Base-by-base conservation (phyloP, 1,140 invertebrate genomes). In the Atopsyche davidsoni region DNA sequence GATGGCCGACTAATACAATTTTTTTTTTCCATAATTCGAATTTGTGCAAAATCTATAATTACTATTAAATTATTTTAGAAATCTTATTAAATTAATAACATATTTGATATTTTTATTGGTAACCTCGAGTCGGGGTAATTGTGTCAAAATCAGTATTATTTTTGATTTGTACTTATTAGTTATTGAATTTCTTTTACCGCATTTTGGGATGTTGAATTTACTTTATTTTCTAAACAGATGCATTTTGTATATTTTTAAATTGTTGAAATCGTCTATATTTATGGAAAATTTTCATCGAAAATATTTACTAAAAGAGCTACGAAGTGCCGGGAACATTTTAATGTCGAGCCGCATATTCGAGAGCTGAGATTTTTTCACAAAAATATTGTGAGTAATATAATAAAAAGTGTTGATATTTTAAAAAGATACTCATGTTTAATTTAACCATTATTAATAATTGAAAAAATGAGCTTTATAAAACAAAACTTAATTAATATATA, bases 401-500 rank as follows among this genome's bases (percentile, higher is more conserved):
- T n/a, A 28, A 28, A 7, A 28, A 28, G 13, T 28, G 25, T n/a
- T n/a, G 13, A 28, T 46, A 21, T 35, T 46, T 46, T 35, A 10
- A 17, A 46, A 11, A 46, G 19, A 35, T 46, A 46, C 18, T 2
- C 17, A 46, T 46, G 35, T 34, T 36, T 28, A 34, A 46, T 46
- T 23, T 16, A 21, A 28, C 2, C 39, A 40, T 16, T 31, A n/a
- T 13, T n/a, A 32, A 32, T 32, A 32, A 32, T 10, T 32, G 4
- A 32, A 32, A n/a, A 13, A 32, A 32, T n/a, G 14, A 32, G 11
- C 14, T 2, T 32, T 32, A 32, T n/a, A n/a, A 32, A 32, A 32
- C 14, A 32, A 32, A 32, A 10, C 28, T n/a, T 32, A n/a, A 1
- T n/a, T n/a, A 32, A n/a, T 32, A n/a, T 32, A 32, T 32, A 32